These are phyloP conservation scores for Tiliqua scincoides DNA, from an alignment of 2,113 vertebrate genomes.

Conservation along the genomic window DNA sequence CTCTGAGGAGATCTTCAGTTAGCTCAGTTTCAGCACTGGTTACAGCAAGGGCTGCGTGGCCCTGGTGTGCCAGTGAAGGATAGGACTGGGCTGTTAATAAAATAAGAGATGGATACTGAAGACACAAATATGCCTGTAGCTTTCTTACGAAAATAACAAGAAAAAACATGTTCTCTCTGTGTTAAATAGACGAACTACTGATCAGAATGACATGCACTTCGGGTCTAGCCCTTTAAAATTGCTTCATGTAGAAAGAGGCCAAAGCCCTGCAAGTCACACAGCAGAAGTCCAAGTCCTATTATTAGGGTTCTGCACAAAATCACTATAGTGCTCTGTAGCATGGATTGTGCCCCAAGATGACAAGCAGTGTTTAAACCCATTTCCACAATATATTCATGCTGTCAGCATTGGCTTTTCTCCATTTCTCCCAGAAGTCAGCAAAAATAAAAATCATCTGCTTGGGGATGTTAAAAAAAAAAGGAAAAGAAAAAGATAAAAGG, in stretches of 20 bases:
- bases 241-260: background rate
- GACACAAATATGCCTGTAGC: background rate
- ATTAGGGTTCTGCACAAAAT: background rate
- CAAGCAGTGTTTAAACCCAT: constrained; percentile 47
- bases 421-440: constrained; percentile 33
- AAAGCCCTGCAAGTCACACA: background rate
- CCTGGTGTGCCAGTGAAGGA: too few species aligned
- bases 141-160: background rate
- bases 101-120: too few species aligned
- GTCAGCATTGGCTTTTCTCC: constrained; percentile 33
- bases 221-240: background rate
- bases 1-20: too few species aligned
- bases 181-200: background rate
- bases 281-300: background rate
- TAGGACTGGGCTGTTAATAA: too few species aligned
- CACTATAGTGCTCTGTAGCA: background rate
- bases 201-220: background rate
- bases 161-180: background rate
- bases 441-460: constrained; percentile 32
- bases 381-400: constrained; percentile 34
- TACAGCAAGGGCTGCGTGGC: too few species aligned
- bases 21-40: too few species aligned
- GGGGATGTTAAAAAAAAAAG: background rate
- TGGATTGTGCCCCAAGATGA: constrained; percentile 13
- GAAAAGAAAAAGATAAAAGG: background rate